Percentiles rank a stretch among this genome's conserved stretches.
These are phyloP conservation scores for Falco berigora DNA, from an alignment of 2,797 vertebrate genomes.

Conservation along the genomic window DNA sequence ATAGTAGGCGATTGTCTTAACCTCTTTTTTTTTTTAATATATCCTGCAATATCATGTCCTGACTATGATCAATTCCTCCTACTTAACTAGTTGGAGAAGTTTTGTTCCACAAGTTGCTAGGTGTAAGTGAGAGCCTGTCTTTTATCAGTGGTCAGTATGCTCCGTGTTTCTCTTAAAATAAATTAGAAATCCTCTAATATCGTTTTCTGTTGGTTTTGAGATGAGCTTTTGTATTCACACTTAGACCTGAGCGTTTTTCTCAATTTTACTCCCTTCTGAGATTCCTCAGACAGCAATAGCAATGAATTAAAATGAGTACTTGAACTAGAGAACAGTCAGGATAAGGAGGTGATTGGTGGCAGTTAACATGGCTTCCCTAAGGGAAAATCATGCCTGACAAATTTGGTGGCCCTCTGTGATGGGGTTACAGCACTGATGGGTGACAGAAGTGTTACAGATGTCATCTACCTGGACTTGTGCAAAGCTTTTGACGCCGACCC, in stretches of 20 bases:
- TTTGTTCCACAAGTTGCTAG: background rate
- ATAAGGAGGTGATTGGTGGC: no score
- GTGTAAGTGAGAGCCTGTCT: background rate
- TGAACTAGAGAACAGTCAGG: background rate
- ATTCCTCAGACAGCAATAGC: background rate
- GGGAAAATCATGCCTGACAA: no score
- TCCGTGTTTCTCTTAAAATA: background rate
- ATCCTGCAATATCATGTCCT: background rate
- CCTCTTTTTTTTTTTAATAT: background rate
- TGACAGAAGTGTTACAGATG: no score
- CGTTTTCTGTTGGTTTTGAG: background rate
- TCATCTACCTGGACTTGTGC: no score
- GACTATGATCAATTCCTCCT: background rate
- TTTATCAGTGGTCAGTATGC: background rate
- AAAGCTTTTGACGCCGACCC: no score
- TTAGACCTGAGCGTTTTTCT: background rate
- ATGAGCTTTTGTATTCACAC: background rate
- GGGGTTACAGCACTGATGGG: no score
- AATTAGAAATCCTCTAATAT: background rate
- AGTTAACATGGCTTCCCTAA: no score
- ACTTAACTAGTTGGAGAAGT: background rate
- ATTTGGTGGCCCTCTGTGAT: no score
- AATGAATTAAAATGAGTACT: background rate
- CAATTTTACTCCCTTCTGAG: background rate
- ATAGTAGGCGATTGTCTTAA: background rate